A percentile compares a stretch with the other conserved stretches of the same genome.
Conservation (phyloP, 2,113 vertebrate species). For the Glaucomys volans region DNA sequence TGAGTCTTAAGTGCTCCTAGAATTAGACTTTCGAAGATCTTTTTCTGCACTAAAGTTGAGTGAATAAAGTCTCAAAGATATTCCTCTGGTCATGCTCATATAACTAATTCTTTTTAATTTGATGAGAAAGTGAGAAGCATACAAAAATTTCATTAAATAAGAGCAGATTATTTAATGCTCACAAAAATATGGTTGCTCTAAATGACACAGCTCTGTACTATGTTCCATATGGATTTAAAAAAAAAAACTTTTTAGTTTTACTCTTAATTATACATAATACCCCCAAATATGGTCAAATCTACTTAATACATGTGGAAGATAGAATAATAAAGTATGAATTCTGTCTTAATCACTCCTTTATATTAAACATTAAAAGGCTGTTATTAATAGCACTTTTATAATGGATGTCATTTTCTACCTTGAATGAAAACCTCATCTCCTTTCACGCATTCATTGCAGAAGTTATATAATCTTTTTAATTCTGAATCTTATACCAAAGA, state of each 20-base stretch:
- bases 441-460: constrained; percentile 68
- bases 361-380: constrained; percentile 80
- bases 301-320: constrained; percentile 82
- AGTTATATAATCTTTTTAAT: constrained; percentile 74
- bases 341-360: constrained; percentile 82
- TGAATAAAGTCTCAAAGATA: background rate
- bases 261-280: constrained; percentile 77
- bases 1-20: background rate
- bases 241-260: constrained; percentile 57
- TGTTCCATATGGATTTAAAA: background rate
- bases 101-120: background rate
- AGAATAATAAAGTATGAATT: constrained; percentile 85
- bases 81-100: background rate
- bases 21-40: background rate
- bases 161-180: background rate
- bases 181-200: background rate
- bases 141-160: background rate
- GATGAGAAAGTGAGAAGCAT: background rate
- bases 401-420: constrained; percentile 82
- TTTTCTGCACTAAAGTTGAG: background rate
- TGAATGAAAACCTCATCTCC: constrained; percentile 82
- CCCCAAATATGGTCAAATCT: constrained; percentile 71
- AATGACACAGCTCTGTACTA: background rate
- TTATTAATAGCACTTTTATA: constrained; percentile 84
- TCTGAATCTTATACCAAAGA: constrained; percentile 38